Conservation (phyloP, 1,140 invertebrate genomes). For the Philopotamus ludificatus region DNA sequence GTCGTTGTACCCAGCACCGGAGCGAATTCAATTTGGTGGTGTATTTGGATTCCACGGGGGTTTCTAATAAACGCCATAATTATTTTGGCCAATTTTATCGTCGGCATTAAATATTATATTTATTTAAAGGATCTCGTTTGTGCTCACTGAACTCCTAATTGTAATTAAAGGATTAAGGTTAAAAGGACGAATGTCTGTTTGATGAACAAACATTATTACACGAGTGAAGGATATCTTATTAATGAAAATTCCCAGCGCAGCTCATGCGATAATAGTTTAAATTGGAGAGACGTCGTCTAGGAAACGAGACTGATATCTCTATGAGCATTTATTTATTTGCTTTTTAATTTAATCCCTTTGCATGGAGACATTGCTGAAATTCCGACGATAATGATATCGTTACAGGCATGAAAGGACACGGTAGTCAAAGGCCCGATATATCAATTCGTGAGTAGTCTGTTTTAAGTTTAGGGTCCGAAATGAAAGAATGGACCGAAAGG, state of each 20-base stretch:
- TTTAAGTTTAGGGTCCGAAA: constrained; percentile 3
- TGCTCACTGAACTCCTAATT: not conserved
- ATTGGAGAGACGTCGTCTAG: too few relatives aligned
- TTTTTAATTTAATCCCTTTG: too few relatives aligned
- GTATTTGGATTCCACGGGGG: too few relatives aligned
- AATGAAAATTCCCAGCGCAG: not conserved
- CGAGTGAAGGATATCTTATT: not conserved
- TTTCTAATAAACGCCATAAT: too few relatives aligned
- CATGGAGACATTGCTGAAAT: too few relatives aligned
- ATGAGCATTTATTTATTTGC: too few relatives aligned
- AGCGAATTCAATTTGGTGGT: too few relatives aligned
- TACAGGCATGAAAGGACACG: not conserved
- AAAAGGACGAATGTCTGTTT: not conserved
- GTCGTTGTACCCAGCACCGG: too few relatives aligned
- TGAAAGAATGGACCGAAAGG: constrained; percentile 19
- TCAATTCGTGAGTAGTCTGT: constrained; percentile 18
- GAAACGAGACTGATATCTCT: too few relatives aligned
- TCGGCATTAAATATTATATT: too few relatives aligned
- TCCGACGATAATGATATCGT: too few relatives aligned
- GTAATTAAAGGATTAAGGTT: not conserved
- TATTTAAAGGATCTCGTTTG: not conserved
- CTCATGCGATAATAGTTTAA: not conserved
- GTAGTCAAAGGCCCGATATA: constrained; percentile 10
- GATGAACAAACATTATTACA: not conserved
- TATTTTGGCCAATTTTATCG: too few relatives aligned